phyloP scores from a whole-genome alignment of 2,113 vertebrate species.

The Lynx canadensis region DNA sequence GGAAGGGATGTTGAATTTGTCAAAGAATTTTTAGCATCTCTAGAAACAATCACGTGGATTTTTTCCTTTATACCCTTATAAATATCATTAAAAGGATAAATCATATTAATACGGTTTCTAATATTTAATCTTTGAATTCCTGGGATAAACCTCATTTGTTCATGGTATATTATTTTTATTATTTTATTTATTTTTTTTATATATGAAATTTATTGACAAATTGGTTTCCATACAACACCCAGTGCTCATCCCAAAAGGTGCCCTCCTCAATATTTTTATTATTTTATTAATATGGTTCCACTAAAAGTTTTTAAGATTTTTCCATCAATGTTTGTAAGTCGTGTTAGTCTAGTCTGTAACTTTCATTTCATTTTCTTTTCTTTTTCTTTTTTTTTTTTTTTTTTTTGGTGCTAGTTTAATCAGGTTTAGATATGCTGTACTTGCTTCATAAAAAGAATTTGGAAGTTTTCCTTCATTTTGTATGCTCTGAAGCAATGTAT shows the following conservation, averaged over 20 bases:
- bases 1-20: not conserved
- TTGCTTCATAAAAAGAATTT: not conserved
- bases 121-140: slow-evolving; percentile 16
- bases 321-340: not conserved
- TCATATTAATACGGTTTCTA: not conserved
- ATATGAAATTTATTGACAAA: too few relatives aligned
- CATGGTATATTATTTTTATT: not conserved
- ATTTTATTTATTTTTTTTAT: slow-evolving; percentile 13
- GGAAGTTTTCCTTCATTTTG: not conserved
- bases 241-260: too few relatives aligned
- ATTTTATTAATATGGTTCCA: not conserved
- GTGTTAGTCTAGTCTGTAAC: not conserved
- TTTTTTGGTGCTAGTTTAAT: not conserved
- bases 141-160: not conserved
- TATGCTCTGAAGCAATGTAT: not conserved
- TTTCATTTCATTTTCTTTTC: not conserved
- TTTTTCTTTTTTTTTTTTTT: too few relatives aligned
- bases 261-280: slow-evolving; percentile 15
- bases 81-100: not conserved
- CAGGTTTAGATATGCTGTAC: not conserved
- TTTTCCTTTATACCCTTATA: not conserved
- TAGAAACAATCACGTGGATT: not conserved
- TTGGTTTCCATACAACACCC: too few relatives aligned
- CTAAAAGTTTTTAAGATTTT: not conserved
- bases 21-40: not conserved